A percentile compares a stretch with the other conserved stretches of the same genome.
Evolutionary conservation across 37 sponge, comb jelly and placozoan genomes (phyloP).

Genomic region (Beroe ovata): DNA sequence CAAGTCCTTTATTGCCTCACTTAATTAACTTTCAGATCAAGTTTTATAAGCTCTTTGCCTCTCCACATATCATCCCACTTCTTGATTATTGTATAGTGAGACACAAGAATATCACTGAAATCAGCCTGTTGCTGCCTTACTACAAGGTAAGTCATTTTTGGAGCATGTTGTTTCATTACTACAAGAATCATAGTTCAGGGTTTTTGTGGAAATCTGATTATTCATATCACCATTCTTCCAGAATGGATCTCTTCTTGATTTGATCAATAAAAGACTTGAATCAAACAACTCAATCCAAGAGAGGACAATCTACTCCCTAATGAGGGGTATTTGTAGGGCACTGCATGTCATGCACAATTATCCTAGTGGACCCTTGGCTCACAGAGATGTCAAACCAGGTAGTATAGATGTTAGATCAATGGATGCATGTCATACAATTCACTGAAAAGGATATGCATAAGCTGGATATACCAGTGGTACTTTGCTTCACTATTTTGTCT

Average conservation of each 20-base stretch:
- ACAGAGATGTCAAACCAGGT: conserved; percentile 64
- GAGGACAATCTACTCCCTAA: conserved; percentile 17
- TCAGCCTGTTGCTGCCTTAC: conserved; percentile 46
- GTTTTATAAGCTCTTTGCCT: conserved; percentile 56
- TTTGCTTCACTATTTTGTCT: no score
- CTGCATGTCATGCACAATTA: conserved; percentile 65
- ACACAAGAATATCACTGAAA: conserved; percentile 32
- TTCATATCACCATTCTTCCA: neutral
- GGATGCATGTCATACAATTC: no score
- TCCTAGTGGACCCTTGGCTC: conserved; percentile 54
- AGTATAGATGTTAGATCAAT: no score
- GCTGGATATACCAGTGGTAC: no score
- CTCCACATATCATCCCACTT: conserved; percentile 54
- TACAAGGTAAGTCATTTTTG: conserved; percentile 55
- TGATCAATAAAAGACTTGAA: conserved; percentile 27
- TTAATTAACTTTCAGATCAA: conserved; percentile 24
- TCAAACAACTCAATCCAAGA: conserved; percentile 21
- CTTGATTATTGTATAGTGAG: conserved; percentile 50
- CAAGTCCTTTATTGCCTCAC: neutral
- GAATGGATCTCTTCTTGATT: conserved; percentile 4
- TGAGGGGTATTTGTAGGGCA: conserved; percentile 39
- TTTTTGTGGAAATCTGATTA: neutral
- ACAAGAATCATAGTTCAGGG: neutral
- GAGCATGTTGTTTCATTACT: neutral
- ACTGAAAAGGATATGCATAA: no score